Evolutionary conservation across 2,797 vertebrate genomes (phyloP).

Genomic region (Malacoctenus gilli): DNA sequence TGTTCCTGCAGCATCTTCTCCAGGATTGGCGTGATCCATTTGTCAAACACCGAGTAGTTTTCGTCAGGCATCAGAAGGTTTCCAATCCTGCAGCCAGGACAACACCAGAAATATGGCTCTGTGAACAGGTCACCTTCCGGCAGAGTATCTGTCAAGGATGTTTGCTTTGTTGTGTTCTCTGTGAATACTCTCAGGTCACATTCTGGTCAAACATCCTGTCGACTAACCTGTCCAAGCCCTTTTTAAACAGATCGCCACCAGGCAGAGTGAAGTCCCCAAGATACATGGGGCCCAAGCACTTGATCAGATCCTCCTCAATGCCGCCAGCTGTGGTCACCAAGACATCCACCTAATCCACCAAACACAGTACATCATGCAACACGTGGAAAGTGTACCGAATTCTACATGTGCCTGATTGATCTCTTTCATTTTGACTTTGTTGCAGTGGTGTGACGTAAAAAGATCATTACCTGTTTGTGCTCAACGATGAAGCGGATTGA

Average conservation of each 20-base stretch:
- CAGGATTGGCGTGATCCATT: constrained; percentile 95
- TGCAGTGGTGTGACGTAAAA: too few species aligned
- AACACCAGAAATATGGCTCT: too few species aligned
- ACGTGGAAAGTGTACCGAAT: background rate
- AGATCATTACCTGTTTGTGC: constrained; percentile 86
- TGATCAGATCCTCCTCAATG: constrained; percentile 91
- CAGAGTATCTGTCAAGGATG: too few species aligned
- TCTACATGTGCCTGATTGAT: too few species aligned
- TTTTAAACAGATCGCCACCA: constrained; percentile 85
- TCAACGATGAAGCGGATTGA: constrained; percentile 89
- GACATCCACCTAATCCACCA: constrained; percentile 94
- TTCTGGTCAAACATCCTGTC: too few species aligned
- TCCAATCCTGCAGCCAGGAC: constrained; percentile 90
- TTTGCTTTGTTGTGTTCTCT: too few species aligned
- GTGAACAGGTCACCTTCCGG: too few species aligned
- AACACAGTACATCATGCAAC: too few species aligned
- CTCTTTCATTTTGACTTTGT: too few species aligned
- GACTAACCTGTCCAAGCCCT: constrained; percentile 97
- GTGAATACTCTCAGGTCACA: too few species aligned
- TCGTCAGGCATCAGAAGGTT: constrained; percentile 94
- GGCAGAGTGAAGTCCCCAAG: constrained; percentile 88
- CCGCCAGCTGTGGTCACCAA: constrained; percentile 93
- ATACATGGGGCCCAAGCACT: constrained; percentile 89
- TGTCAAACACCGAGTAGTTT: constrained; percentile 96
- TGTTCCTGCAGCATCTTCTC: constrained; percentile 93